Conservation (phyloP, 2,797 vertebrate genomes). For the Trichosurus vulpecula region DNA sequence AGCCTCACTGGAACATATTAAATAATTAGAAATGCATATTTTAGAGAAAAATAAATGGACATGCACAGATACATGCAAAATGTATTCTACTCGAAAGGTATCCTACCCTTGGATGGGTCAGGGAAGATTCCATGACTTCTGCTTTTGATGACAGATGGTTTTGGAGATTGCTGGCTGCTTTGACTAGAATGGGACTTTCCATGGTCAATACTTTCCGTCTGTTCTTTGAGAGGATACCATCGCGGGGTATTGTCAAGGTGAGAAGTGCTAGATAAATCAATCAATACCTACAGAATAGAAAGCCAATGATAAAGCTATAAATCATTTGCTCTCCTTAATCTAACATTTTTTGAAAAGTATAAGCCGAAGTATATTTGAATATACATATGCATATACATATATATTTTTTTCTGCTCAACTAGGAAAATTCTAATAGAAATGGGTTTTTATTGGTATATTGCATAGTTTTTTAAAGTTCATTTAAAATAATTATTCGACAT, state of each 20-base stretch:
- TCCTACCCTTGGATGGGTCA: constrained; percentile 97
- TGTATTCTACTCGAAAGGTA: constrained; percentile 53
- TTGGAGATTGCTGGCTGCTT: constrained; percentile 91
- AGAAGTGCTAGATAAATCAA: constrained; percentile 93
- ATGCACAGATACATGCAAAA: constrained; percentile 42
- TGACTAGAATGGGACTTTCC: constrained; percentile 90
- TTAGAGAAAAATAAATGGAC: constrained; percentile 19
- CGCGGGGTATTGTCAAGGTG: constrained; percentile 96
- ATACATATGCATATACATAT: neutral
- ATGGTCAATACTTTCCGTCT: constrained; percentile 95
- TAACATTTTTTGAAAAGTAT: constrained; percentile 13
- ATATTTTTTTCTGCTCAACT: neutral
- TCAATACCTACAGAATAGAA: constrained; percentile 89
- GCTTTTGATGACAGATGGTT: constrained; percentile 98
- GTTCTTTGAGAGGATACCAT: constrained; percentile 96
- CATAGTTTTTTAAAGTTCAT: neutral
- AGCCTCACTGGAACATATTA: neutral
- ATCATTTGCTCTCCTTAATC: neutral
- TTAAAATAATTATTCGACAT: neutral
- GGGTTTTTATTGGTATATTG: neutral
- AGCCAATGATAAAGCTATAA: constrained; percentile 25
- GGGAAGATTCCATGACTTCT: constrained; percentile 99
- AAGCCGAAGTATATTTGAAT: neutral
- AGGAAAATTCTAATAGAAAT: neutral
- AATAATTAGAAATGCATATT: neutral